Base-by-base conservation (phyloP, 2,797 vertebrate species). In the Ambastaia sidthimunki region DNA sequence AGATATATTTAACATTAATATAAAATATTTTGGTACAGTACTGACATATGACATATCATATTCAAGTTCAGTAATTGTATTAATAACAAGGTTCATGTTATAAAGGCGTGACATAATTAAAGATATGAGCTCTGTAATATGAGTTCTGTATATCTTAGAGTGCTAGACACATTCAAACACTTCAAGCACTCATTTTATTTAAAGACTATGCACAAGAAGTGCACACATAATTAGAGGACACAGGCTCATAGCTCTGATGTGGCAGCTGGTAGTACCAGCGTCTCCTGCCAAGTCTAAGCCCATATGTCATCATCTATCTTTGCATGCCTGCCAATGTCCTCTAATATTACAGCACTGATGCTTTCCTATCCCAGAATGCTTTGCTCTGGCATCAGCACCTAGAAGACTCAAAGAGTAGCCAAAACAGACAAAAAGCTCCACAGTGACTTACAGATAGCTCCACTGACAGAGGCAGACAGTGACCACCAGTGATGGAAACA, bases 391-490 rank as follows among this genome's bases (percentile, higher is more conserved):
- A 62, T 60, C 65, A 80, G 62, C 19, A 41, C 12, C 94, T 87
- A 97, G 93, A 89, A 97, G 96, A 84, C 96, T 89, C 34, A 37
- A 37, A 37, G 41, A 10, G 41, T 44, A 44, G 41, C 41, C 41
- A 44, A 41, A 62, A 55, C 31, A 82, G 97, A 80, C 68, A 75
- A 74, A 76, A 60, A 74, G 71, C 41, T 62, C 62, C n/a, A 62
- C 57, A 62, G 55, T 47, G 23, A 13, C 47, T 52, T n/a, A 66
- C 66, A 57, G 55, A 63, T 3, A 52, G 7, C 0, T 12, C 13
- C 25, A 63, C 54, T 78, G 28, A 62, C 12, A 76, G 34, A 37
- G 23, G 7, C 73, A 71, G 57, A 76, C 50, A 44, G 34, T 57
- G 59, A 55, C 67, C 28, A 71, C 25, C 74, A 77, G 60, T 67